phyloP scores from a whole-genome alignment of 1,140 invertebrate species.

The Drosophila albomicans region DNA sequence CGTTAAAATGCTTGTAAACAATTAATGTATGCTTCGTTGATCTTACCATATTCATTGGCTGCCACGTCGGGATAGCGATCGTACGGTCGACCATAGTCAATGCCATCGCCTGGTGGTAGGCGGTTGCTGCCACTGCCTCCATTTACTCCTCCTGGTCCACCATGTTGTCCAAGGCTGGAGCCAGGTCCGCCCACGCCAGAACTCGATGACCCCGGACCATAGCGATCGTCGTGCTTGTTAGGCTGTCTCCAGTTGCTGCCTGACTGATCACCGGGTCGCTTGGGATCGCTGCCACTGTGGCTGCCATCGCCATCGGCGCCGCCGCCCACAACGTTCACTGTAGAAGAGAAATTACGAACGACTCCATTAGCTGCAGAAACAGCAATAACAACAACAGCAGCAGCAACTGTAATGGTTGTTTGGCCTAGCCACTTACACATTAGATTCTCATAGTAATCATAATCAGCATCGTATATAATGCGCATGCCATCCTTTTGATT shows the following conservation, averaged over 20 bases:
- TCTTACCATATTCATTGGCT: slow-evolving; percentile 72
- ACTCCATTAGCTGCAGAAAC: slow-evolving; percentile 51
- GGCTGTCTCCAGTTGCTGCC: slow-evolving; percentile 85
- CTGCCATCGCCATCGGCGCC: slow-evolving; percentile 81
- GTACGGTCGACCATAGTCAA: slow-evolving; percentile 71
- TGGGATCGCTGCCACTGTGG: slow-evolving; percentile 59
- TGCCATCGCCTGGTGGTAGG: slow-evolving; percentile 63
- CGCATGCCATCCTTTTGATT: slow-evolving; percentile 95
- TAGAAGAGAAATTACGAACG: slow-evolving; percentile 38
- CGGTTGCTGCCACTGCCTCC: slow-evolving; percentile 54
- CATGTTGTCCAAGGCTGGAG: slow-evolving; percentile 47
- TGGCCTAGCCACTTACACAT: slow-evolving; percentile 90
- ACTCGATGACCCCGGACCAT: slow-evolving; percentile 70
- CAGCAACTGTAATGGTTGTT: neutral
- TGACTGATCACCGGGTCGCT: slow-evolving; percentile 74
- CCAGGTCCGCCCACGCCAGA: slow-evolving; percentile 59
- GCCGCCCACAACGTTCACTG: slow-evolving; percentile 81
- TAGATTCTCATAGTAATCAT: slow-evolving; percentile 96
- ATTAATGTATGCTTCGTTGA: neutral
- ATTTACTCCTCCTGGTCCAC: neutral
- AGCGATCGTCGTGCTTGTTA: slow-evolving; percentile 86
- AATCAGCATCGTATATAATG: slow-evolving; percentile 94
- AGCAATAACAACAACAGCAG: neutral
- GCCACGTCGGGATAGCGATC: slow-evolving; percentile 79
- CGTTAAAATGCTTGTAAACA: slow-evolving; percentile 1